Base-by-base conservation (phyloP, 1,140 invertebrate species). In the Lordiphosa collinella region DNA sequence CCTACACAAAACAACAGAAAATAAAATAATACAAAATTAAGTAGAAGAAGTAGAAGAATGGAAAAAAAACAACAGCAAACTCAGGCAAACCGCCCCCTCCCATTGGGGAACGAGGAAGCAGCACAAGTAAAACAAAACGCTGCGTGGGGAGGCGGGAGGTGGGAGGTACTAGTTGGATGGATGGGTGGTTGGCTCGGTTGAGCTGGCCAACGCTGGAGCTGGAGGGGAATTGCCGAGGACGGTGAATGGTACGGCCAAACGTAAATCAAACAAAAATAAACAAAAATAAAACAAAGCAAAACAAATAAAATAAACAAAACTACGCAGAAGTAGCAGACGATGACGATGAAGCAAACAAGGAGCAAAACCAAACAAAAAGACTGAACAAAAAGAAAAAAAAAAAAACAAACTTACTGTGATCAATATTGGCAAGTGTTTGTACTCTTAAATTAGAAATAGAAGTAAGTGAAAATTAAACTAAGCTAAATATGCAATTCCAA, bases 261-360 rank as follows among this genome's bases (percentile, higher is more conserved):
- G 74, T 73, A 79, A 79, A 79, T 79, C 74, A 79, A 79, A 79
- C 74, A 79, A 79, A 79, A 79, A 79, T 68, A 69, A 69, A 69
- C 61, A 69, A 65, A 58, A 69, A 69, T 75, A 78, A 79, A 79
- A 79, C 74, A 79, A 78, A 68, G 67, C 74, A 78, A 79, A 79
- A 79, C 74, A 79, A 79, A 79, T 79, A 79, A 69, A 79, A 79
- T 79, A 73, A 79, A 79, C 74, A 79, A 73, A 79, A 79, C 74
- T 79, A 79, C 68, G 68, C 67, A 78, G 56, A 78, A 78, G 74
- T 78, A 68, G 74, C 74, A 63, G 74, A 66, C 59, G 48, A 46
- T 52, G 44, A 68, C 43, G 67, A 73, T 61, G 68, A 41, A 35
- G 69, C 69, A 80, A 79, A 80, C 75, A 80, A 61, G 70, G 41